Base-by-base conservation (phyloP, 2,113 vertebrate species). In the Ammodytes marinus region DNA sequence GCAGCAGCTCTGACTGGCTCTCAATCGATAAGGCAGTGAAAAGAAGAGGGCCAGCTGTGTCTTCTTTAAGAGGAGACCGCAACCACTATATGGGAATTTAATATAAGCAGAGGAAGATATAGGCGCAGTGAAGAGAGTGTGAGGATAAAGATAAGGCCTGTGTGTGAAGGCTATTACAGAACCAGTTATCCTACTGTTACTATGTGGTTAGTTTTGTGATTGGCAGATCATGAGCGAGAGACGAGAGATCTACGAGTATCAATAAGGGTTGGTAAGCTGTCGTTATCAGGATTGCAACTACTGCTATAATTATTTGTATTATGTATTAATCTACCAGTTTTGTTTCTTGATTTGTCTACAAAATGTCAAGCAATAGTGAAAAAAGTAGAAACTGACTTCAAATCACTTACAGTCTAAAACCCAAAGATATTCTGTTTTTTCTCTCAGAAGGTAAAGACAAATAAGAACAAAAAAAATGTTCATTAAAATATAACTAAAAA, bases 1-100 rank as follows among this genome's bases (percentile, higher is more conserved):
- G 14, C 79, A 40, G 72, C 57, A 71, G 59, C 69, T n/a, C 45
- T 17, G 61, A 40, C 27, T 65, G 66, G 12, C 63, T 55, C 47
- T 54, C 6, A 13, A 68, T 88, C 47, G 49, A 89, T 88, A 86
- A 60, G 55, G 14, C 8, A 82, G 47, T 79, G 71, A 83, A 83
- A 53, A 40, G 49, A 64, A 84, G 42, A 70, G 39, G 52, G 10
- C 43, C 47, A 43, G 58, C 59, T 47, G 17, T 17, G 68, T 74
- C 53, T 80, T 74, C 73, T 85, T 79, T 59, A 80, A 70, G 15
- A 15, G 49, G 55, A 68, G 58, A 27, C 46, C 58, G 14, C 52
- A 27, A 39, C 40, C 40, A 66, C 55, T 70, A 27, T 17, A 17
- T 42, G n/a, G 37, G 47, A 60, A 60, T 80, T 76, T 49, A 45